Evolutionary conservation across 2,797 vertebrate genomes (phyloP), one percentile per base, ranked within the genome.

Genomic region (Phrynocephalus guinanensis): DNA sequence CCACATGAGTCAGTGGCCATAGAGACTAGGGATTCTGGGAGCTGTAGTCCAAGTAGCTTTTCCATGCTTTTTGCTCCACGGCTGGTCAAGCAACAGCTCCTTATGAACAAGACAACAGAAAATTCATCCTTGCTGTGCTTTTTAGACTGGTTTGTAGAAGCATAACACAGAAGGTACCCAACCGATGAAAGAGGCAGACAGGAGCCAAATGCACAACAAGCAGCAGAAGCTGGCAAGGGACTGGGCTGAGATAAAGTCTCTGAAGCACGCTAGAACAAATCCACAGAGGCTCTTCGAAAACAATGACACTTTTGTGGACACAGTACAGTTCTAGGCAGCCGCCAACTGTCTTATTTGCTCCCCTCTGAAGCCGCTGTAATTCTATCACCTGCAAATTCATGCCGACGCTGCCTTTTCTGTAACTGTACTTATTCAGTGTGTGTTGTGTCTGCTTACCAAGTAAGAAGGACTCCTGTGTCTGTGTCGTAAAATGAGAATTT

Each of bases 311-410:
- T 80, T 79, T 85, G 81, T 85, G 83, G 80, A 73, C 78, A 73
- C 52, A 76, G 60, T 56, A 7, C 56, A 76, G 63, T 60, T 77
- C 66, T 44, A 48, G 63, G 79, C 30, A 70, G 72, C 13, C 83
- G 77, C 63, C 56, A n/a, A 60, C 6, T 28, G 63, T 77, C 48
- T 86, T 79, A 85, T 82, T 89, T 70, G 79, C 72, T 50, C 15
- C 80, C 78, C 52, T n/a, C 84, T 77, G 48, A 60, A 72, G 66
- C 63, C 82, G 78, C 72, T 88, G 87, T 85, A 88, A 88, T 85
- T 26, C 71, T 82, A 82, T 89, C 66, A 60, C 60, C 30, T 82
- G 83, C 71, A 85, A 86, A 89, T 89, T 87, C 72, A 87, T 83
- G 63, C 80, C 83, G 60, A 38, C 63, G 77, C n/a, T 56, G 5